These are phyloP conservation scores for Amazona vittata DNA, from an alignment of 2,113 vertebrate species.

Conservation along the genomic window DNA sequence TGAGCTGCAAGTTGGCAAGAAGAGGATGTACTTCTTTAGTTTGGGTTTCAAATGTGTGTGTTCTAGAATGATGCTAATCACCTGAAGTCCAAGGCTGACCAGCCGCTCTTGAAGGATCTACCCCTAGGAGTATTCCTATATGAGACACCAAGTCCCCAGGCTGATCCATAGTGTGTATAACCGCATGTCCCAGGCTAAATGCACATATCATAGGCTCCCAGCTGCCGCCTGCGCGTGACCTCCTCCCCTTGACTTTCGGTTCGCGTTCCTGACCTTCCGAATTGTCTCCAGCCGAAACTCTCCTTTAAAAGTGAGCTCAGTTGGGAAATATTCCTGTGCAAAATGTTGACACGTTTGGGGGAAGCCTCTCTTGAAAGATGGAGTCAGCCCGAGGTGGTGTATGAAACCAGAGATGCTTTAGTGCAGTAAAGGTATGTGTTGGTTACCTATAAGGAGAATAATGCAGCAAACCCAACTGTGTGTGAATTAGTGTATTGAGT, in stretches of 20 bases:
- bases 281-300: neutral
- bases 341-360: neutral
- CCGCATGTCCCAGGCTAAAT: neutral
- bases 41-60: neutral
- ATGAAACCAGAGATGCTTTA: neutral
- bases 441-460: neutral
- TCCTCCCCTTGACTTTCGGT: neutral
- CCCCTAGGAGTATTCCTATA: accelerated
- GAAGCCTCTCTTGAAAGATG: neutral
- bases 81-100: neutral
- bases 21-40: neutral
- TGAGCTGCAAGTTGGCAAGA: neutral
- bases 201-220: accelerated
- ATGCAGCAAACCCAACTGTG: neutral
- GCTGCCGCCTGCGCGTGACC: neutral
- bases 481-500: neutral
- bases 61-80: neutral
- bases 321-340: neutral
- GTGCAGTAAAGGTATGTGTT: neutral
- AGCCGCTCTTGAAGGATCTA: neutral
- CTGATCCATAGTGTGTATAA: neutral
- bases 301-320: neutral
- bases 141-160: neutral
- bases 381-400: neutral
- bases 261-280: neutral